These are phyloP conservation scores for Caprella mutica DNA, from an alignment of 2,888 invertebrate genomes.

Conservation along the genomic window DNA sequence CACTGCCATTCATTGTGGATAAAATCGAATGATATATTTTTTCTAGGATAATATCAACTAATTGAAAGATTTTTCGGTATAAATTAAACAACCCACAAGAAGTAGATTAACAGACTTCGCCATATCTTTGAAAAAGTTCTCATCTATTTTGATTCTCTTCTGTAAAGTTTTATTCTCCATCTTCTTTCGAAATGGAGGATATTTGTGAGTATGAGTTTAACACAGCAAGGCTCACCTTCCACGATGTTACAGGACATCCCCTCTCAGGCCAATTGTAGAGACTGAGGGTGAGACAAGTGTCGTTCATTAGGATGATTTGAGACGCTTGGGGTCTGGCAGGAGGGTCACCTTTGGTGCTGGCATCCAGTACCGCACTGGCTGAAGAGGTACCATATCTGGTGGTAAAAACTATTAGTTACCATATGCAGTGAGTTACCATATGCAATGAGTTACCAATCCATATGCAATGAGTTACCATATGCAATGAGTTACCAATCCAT, in stretches of 20 bases:
- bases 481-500: no score
- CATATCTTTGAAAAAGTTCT: no score
- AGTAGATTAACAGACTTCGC: not conserved
- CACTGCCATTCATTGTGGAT: no score
- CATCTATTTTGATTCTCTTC: no score
- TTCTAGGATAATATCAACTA: not conserved
- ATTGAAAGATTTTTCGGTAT: not conserved
- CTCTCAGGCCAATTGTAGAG: constrained; percentile 28
- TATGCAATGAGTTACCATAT: no score
- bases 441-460: no score
- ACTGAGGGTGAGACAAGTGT: constrained; percentile 22
- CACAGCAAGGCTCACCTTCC: constrained; percentile 23
- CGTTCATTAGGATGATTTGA: constrained; percentile 20
- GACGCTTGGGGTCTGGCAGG: constrained; percentile 18
- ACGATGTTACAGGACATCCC: constrained; percentile 25
- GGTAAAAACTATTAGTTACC: no score
- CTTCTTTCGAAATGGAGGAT: no score
- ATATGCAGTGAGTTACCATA: no score
- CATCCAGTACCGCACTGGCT: constrained; percentile 25
- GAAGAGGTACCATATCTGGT: constrained; percentile 21
- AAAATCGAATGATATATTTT: not conserved
- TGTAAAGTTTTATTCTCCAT: no score
- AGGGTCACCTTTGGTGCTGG: constrained; percentile 16
- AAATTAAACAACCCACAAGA: not conserved
- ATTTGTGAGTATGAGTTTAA: no score